Conservation (phyloP, 2,888 invertebrate species). For the Antitype chi region DNA sequence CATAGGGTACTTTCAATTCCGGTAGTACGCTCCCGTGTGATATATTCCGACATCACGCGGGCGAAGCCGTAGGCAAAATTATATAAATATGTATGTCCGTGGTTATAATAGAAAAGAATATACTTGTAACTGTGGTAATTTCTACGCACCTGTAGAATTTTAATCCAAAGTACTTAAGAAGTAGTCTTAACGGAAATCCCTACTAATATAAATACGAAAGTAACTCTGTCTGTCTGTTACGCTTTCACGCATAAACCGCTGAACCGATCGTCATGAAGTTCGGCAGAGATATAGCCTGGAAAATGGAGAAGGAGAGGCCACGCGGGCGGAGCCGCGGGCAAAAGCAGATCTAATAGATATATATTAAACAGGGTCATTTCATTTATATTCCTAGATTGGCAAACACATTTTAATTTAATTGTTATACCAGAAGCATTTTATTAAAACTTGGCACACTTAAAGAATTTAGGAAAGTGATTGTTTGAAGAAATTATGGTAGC, state of each 20-base stretch:
- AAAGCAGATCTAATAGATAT: not conserved
- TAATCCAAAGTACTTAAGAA: not conserved
- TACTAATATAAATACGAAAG: too few species aligned
- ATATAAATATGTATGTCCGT: not conserved
- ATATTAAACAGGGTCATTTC: conserved; percentile 9
- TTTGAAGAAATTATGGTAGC: conserved; percentile 19
- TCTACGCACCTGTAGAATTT: not conserved
- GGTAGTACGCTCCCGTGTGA: too few species aligned
- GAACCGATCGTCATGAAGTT: too few species aligned
- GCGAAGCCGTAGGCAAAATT: too few species aligned
- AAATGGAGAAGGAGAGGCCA: too few species aligned
- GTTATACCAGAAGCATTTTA: conserved; percentile 32
- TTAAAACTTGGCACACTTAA: conserved; percentile 27
- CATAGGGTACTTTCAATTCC: too few species aligned
- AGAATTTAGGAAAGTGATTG: conserved; percentile 36
- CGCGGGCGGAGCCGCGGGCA: too few species aligned
- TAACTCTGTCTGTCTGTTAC: too few species aligned
- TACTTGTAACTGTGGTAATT: not conserved
- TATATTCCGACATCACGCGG: too few species aligned
- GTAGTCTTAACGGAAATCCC: not conserved
- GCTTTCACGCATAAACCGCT: too few species aligned
- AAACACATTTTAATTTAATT: conserved; percentile 36
- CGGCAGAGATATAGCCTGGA: too few species aligned
- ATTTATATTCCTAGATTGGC: conserved; percentile 29
- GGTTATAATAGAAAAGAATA: not conserved